A percentile compares a stretch with the other conserved stretches of the same genome.
phyloP scores from a whole-genome alignment of 1,140 invertebrate species.

The Calephelis nemesis region DNA sequence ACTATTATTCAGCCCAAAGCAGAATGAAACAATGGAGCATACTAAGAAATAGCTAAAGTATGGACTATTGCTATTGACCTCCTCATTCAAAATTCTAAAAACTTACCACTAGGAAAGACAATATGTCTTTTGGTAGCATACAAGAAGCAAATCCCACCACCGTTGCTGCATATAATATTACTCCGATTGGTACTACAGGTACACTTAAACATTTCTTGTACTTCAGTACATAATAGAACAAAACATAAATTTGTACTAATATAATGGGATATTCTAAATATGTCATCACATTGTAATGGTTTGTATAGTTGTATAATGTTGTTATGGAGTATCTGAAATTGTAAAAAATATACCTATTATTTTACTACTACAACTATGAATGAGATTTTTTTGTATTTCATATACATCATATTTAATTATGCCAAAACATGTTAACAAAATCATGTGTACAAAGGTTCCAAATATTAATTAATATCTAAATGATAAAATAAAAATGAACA shows the following conservation, averaged over 20 bases:
- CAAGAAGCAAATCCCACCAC: constrained; percentile 74
- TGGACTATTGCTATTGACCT: too few relatives aligned
- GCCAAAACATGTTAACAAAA: too few relatives aligned
- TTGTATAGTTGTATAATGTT: constrained; percentile 85
- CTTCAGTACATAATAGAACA: constrained; percentile 83
- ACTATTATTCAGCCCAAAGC: too few relatives aligned
- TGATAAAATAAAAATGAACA: too few relatives aligned
- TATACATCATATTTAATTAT: too few relatives aligned
- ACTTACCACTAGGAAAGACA: constrained; percentile 83
- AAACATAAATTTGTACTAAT: constrained; percentile 83
- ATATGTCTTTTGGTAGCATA: constrained; percentile 78
- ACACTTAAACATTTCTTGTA: constrained; percentile 72
- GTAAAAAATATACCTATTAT: constrained; percentile 19
- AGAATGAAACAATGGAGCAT: too few relatives aligned
- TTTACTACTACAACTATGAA: too few relatives aligned
- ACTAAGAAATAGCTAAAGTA: too few relatives aligned
- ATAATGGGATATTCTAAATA: constrained; percentile 88
- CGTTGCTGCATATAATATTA: constrained; percentile 74
- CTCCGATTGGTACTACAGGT: constrained; percentile 48
- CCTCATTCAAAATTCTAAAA: too few relatives aligned
- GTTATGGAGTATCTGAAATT: constrained; percentile 85
- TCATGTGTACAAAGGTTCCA: too few relatives aligned
- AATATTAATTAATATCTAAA: too few relatives aligned
- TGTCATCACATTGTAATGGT: constrained; percentile 83
- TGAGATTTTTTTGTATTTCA: too few relatives aligned